Conservation (phyloP, 2,888 invertebrate genomes). For the Xestoiulus laeticollis region DNA sequence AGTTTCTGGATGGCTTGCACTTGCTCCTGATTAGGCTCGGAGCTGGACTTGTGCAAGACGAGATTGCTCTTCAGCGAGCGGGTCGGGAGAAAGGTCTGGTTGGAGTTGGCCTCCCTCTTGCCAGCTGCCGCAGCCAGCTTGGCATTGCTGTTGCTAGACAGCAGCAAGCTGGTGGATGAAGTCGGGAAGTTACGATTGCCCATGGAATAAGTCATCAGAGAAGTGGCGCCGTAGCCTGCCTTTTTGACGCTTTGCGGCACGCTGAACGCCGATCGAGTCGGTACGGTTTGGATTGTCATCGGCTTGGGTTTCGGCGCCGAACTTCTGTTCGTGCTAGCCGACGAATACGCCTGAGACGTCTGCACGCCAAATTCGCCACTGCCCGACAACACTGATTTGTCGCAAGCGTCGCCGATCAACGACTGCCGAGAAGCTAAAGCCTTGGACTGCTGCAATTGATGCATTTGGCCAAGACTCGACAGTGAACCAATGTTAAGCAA, state of each 20-base stretch:
- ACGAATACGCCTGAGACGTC: neutral
- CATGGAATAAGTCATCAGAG: constrained; percentile 32
- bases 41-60: constrained; percentile 16
- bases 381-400: neutral
- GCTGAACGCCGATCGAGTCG: constrained; percentile 48
- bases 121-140: neutral
- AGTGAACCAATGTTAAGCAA: constrained; percentile 55
- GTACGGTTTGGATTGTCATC: constrained; percentile 27
- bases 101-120: neutral
- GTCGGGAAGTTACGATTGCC: neutral
- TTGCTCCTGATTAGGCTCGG: constrained; percentile 57
- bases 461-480: constrained; percentile 55
- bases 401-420: neutral
- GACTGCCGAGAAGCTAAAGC: neutral
- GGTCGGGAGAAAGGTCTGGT: neutral
- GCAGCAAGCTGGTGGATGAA: neutral
- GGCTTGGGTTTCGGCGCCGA: neutral
- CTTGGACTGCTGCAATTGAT: constrained; percentile 40
- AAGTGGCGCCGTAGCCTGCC: neutral
- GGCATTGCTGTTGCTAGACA: neutral
- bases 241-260: neutral
- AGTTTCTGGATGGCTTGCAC: constrained; percentile 60
- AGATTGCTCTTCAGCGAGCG: neutral
- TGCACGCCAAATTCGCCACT: neutral
- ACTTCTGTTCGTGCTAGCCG: neutral